Evolutionary conservation across 2,888 invertebrate genomes (phyloP), one percentile per base, ranked within the genome.

Genomic region (Conops quadrifasciatus): DNA sequence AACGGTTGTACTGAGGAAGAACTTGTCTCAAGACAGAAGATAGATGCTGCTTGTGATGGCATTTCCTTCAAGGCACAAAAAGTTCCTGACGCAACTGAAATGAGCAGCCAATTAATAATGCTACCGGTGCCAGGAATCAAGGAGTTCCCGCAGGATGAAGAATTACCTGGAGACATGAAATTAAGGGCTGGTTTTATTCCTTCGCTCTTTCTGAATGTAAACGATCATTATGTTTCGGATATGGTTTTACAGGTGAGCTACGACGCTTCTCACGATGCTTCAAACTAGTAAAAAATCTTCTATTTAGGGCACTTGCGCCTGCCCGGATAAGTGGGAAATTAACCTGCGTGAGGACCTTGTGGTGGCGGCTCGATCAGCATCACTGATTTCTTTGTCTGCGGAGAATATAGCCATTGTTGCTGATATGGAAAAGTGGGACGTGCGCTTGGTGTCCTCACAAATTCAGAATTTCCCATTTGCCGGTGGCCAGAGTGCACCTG

Each of bases 331-430:
- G 67, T 92, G 91, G 91, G 91, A 91, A 82, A 81, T 84, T 67
- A 82, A 82, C 73, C 80, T 90, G 53, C 87, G 87, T 72, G 87
- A 87, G 75, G 89, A 90, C 81, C 81, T 90, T 60, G 82, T 86
- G 63, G 79, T 89, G 73, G 85, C 88, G 30, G 86, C 88, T 45
- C 87, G 87, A 76, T 87, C 88, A 66, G 85, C 85, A 47, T 87
- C 89, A 24, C 83, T 91, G 49, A 94, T 94, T 80, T 91, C 92
- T 78, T 89, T 91, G 49, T 89, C 93, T 0, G 88, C 91, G 66
- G 94, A 95, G 85, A 91, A 94, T 65, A 89, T 95, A 56, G 95
- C 94, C 75, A 92, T 96, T 74, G 88, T 96, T 45, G 96, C 93
- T 0, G 91, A 94, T 80, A 89, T 90, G 75, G 92, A 93, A 79